Conservation (phyloP, 2,113 vertebrate species). For the Plecotus auritus region DNA sequence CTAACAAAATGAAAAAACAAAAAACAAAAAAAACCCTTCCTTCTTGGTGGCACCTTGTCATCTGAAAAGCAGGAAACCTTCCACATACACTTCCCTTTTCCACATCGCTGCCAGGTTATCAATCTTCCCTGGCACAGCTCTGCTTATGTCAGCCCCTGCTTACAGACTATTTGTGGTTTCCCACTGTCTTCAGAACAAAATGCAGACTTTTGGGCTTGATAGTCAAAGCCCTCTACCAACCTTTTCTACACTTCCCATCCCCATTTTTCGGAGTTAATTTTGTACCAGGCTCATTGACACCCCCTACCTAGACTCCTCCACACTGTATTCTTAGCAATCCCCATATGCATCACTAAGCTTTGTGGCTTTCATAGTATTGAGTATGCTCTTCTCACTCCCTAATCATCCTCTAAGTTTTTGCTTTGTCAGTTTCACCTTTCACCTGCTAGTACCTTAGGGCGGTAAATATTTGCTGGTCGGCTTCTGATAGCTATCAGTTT, state of each 20-base stretch:
- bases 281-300: not conserved
- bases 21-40: not conserved
- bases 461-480: not conserved
- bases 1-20: not conserved
- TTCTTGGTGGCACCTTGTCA: not conserved
- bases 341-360: not conserved
- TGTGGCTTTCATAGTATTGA: not conserved
- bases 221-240: not conserved
- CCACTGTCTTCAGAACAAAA: constrained; percentile 33
- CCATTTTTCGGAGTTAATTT: not conserved
- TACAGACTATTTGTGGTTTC: constrained; percentile 23
- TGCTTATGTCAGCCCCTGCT: not conserved
- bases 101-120: not conserved
- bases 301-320: not conserved
- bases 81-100: not conserved
- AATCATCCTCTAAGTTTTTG: not conserved
- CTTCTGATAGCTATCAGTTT: not conserved
- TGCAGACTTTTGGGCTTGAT: not conserved
- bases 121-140: not conserved
- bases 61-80: constrained; percentile 38
- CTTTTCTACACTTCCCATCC: not conserved
- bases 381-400: not conserved
- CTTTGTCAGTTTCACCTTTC: not conserved
- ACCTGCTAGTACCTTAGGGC: not conserved
- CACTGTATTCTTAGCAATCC: not conserved